Percentiles rank a stretch among this genome's conserved stretches.
phyloP scores from a whole-genome alignment of 2,888 invertebrate genomes.

The Eilema sororculum region DNA sequence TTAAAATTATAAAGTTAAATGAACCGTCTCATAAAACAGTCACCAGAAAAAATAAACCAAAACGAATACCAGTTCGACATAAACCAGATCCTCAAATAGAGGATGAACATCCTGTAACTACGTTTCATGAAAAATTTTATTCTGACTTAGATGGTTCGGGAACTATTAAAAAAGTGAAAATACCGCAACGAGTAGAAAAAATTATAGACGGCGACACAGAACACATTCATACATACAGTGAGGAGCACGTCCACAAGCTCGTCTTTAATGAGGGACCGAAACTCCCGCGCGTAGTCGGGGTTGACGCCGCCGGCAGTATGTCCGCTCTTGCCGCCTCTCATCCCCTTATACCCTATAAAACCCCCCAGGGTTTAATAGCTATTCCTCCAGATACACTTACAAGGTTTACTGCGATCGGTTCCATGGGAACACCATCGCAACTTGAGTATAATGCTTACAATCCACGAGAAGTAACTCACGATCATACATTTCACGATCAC shows the following conservation, averaged over 20 bases:
- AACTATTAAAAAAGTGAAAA: conserved; percentile 78
- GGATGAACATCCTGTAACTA: conserved; percentile 77
- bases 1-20: conserved; percentile 77
- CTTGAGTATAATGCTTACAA: conserved; percentile 80
- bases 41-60: conserved; percentile 73
- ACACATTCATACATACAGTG: conserved; percentile 84
- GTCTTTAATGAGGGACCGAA: conserved; percentile 72
- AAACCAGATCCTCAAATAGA: conserved; percentile 64
- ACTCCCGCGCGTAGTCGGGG: conserved; percentile 58
- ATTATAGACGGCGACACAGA: conserved; percentile 84
- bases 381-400: conserved; percentile 65
- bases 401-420: conserved; percentile 65
- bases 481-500: conserved; percentile 83
- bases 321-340: conserved; percentile 63
- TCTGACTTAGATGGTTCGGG: conserved; percentile 80
- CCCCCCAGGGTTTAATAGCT: conserved; percentile 64
- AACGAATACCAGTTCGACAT: conserved; percentile 66
- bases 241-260: conserved; percentile 83
- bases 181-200: conserved; percentile 84
- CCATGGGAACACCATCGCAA: conserved; percentile 73
- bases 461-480: conserved; percentile 83
- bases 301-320: conserved; percentile 67
- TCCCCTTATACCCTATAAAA: conserved; percentile 68
- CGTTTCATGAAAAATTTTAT: conserved; percentile 83
- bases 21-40: conserved; percentile 73